Conservation (phyloP, 2,888 invertebrate species). For the Chouioia cunea region DNA sequence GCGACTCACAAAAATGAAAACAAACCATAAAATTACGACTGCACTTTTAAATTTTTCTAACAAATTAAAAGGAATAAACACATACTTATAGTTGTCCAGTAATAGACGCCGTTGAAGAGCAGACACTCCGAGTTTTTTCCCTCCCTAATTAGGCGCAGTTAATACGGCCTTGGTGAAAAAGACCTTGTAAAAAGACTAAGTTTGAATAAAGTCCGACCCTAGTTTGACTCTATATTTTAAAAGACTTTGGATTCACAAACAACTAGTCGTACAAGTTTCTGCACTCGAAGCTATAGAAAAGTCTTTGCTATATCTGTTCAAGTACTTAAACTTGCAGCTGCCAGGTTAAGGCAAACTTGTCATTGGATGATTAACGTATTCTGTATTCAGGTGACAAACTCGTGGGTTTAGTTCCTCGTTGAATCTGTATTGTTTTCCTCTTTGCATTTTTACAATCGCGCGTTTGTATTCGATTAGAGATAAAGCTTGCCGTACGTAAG, state of each 20-base stretch:
- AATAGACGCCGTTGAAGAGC: constrained; percentile 9
- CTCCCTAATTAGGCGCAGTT: constrained; percentile 33
- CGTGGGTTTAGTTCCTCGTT: too few relatives aligned
- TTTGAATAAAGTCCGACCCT: constrained; percentile 26
- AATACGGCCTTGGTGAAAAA: constrained; percentile 28
- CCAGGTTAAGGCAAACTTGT: too few relatives aligned
- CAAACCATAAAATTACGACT: too few relatives aligned
- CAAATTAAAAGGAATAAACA: not conserved
- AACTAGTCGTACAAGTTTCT: not conserved
- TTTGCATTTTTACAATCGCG: too few relatives aligned
- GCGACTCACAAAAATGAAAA: too few relatives aligned
- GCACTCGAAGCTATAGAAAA: not conserved
- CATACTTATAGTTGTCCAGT: constrained; percentile 6
- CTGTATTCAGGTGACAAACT: too few relatives aligned
- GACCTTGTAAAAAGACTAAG: constrained; percentile 34
- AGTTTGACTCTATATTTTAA: constrained; percentile 16
- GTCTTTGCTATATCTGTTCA: too few relatives aligned
- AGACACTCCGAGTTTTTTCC: constrained; percentile 19
- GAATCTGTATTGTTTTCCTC: too few relatives aligned
- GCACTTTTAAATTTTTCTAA: not conserved
- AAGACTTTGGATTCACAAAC: not conserved
- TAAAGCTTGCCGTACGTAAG: too few relatives aligned
- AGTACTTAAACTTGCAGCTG: too few relatives aligned
- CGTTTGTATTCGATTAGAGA: too few relatives aligned
- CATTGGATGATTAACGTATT: too few relatives aligned